phyloP scores from a whole-genome alignment of 2,797 vertebrate genomes.

The Protosalanx chinensis region DNA sequence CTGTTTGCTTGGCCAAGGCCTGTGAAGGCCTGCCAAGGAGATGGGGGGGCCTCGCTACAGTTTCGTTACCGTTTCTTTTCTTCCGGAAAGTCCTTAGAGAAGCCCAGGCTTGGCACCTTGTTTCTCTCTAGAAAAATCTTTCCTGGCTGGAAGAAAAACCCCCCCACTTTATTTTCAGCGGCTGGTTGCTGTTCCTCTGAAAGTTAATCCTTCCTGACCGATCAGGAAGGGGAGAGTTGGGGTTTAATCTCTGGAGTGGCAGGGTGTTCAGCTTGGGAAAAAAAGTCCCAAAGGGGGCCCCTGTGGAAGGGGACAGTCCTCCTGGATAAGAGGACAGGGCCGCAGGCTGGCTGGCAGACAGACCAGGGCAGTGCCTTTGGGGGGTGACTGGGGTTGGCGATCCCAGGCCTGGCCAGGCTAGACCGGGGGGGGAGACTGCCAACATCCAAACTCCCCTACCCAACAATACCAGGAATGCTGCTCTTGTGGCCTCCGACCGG shows the following conservation, averaged over 20 bases:
- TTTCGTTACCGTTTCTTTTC: conserved; percentile 12
- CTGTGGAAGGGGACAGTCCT: neutral
- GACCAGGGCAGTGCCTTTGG: conserved; percentile 30
- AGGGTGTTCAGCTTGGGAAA: neutral
- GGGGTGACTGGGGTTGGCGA: no score
- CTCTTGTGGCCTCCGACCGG: conserved; percentile 45
- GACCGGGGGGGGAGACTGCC: conserved; percentile 18
- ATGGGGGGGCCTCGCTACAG: conserved; percentile 45
- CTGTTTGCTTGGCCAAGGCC: conserved; percentile 60
- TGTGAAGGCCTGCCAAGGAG: conserved; percentile 65
- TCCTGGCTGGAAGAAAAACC: neutral
- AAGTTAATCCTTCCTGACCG: neutral
- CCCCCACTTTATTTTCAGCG: neutral
- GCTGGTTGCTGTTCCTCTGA: neutral
- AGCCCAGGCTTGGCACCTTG: no score
- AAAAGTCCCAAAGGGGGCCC: neutral
- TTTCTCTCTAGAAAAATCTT: no score
- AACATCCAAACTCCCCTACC: conserved; percentile 41
- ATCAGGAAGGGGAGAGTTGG: neutral
- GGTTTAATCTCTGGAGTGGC: neutral
- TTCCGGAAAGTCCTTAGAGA: no score
- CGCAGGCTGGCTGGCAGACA: conserved; percentile 12
- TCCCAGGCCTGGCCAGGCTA: neutral
- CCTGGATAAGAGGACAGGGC: conserved; percentile 6
- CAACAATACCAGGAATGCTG: conserved; percentile 18